Evolutionary conservation across 1,140 invertebrate species (phyloP), one percentile per base, ranked within the genome.

Genomic region (Bombus picipes): DNA sequence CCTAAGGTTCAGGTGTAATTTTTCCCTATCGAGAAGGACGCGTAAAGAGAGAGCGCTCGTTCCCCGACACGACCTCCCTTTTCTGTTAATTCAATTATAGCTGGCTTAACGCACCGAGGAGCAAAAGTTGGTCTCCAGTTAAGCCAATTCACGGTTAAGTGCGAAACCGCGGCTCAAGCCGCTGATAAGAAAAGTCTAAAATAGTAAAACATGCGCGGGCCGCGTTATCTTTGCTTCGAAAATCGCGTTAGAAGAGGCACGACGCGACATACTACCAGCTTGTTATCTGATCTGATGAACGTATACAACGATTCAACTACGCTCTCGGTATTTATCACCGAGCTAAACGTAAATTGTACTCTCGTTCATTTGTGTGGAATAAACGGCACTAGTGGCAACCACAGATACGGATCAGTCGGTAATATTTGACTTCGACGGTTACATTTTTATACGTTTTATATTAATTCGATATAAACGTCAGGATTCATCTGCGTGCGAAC

Each of bases 71-170:
- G 12, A 8, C 15, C 85, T 13, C 3, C 47, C n/a, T n/a, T 62
- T 28, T 13, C 13, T 62, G 82, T 83, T 90, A 88, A 90, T 90
- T 88, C 84, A 82, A 90, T 90, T 90, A 90, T 85, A 81, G 75
- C 47, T 65, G 41, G 57, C 73, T 65, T 81, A 59, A 65, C 65
- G 73, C 9, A 12, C 74, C n/a, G 73, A 76, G 53, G 66, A 83
- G 68, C 81, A 85, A 72, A 82, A 88, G 85, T 88, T 85, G 84
- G 86, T 80, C 34, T 15, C 82, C 71, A 47, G 84, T 90, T 83
- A 76, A 89, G 81, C 68, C 82, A 74, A 90, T 90, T 90, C 88
- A 79, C 85, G 81, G 37, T 62, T 90, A 82, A 85, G 62, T 53
- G 71, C 72, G 43, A 43, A 39, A 10, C 57, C 37, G 59, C n/a